Percentiles rank a stretch among this genome's conserved stretches.
Evolutionary conservation across 2,888 invertebrate species (phyloP).

Genomic region (Seira musarum): DNA sequence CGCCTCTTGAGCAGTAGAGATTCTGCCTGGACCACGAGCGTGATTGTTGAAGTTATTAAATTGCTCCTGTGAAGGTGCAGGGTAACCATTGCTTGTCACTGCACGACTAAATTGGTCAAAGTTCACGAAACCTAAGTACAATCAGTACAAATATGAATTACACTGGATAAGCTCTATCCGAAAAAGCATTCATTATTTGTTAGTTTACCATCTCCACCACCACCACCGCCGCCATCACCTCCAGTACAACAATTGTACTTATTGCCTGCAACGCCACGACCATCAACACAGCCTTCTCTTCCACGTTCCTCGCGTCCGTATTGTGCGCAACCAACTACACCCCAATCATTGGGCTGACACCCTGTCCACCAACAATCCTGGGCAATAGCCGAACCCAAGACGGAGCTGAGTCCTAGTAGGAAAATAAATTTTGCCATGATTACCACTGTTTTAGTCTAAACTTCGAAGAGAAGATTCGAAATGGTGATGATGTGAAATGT

Average conservation of each 20-base stretch:
- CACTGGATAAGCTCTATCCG: neutral
- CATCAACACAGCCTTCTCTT: conserved; percentile 23
- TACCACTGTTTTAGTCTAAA: neutral
- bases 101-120: conserved; percentile 57
- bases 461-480: neutral
- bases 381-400: neutral
- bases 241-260: conserved; percentile 33
- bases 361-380: conserved; percentile 50
- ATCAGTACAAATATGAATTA: neutral
- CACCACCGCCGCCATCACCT: conserved; percentile 24
- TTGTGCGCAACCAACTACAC: conserved; percentile 24
- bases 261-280: conserved; percentile 26
- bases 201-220: conserved; percentile 32
- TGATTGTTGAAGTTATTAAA: conserved; percentile 41
- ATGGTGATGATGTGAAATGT: neutral
- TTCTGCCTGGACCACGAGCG: conserved; percentile 16
- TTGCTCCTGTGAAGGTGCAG: conserved; percentile 56
- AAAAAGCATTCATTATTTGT: neutral
- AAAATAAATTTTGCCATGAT: neutral
- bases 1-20: conserved; percentile 60
- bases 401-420: neutral
- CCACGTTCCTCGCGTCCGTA: conserved; percentile 30
- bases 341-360: conserved; percentile 49
- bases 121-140: conserved; percentile 21
- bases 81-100: conserved; percentile 63